A percentile compares a stretch with the other conserved stretches of the same genome.
Conservation (phyloP, 2,888 invertebrate species). For the Myathropa florea region DNA sequence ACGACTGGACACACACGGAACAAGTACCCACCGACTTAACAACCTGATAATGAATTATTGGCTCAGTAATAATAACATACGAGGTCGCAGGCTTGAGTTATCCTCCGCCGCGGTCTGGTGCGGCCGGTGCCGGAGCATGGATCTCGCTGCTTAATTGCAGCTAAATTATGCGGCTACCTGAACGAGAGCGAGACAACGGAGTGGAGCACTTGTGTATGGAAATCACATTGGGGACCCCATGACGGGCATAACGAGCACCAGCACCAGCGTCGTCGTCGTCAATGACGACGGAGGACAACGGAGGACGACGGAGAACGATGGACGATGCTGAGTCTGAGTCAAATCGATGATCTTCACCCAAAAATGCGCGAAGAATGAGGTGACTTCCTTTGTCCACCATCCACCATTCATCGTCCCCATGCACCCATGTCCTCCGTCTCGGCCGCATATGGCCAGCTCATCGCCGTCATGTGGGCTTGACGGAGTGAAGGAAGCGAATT, state of each 20-base stretch:
- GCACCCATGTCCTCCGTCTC: not conserved
- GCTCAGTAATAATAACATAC: slow-evolving; percentile 65
- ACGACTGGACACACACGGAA: not conserved
- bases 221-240: slow-evolving; percentile 45
- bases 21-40: slow-evolving; percentile 48
- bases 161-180: slow-evolving; percentile 71
- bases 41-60: slow-evolving; percentile 71
- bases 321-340: slow-evolving; percentile 8
- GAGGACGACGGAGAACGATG: too few species aligned
- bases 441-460: not conserved
- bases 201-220: slow-evolving; percentile 62
- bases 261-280: slow-evolving; percentile 2
- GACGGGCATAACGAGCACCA: slow-evolving; percentile 60
- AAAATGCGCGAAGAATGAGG: slow-evolving; percentile 45
- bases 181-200: slow-evolving; percentile 45
- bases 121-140: slow-evolving; percentile 32
- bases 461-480: not conserved
- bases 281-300: slow-evolving; percentile 23
- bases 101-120: not conserved
- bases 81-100: slow-evolving; percentile 60
- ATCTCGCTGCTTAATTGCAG: slow-evolving; percentile 69
- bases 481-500: slow-evolving; percentile 45
- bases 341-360: slow-evolving; percentile 63
- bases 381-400: slow-evolving; percentile 34
- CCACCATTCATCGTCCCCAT: not conserved